phyloP scores from a whole-genome alignment of 1,140 invertebrate species.

The Fopius arisanus region DNA sequence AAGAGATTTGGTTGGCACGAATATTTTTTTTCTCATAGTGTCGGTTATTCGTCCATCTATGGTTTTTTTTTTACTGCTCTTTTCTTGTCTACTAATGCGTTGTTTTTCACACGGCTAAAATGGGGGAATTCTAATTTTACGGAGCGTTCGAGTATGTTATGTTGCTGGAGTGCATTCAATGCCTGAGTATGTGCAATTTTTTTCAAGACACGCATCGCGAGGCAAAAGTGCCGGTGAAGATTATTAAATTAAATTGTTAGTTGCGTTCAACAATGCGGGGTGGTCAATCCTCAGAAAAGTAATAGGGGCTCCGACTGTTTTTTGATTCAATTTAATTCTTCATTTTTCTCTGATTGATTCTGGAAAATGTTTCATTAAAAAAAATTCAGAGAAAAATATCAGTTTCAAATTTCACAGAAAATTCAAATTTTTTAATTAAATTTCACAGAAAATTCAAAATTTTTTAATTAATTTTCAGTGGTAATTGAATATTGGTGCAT shows the following conservation, averaged over 20 bases:
- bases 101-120: background rate
- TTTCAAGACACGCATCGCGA: background rate
- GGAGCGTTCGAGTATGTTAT: background rate
- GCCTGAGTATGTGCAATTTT: background rate
- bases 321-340: too few species aligned
- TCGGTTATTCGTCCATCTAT: background rate
- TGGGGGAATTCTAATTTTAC: slow-evolving; percentile 6
- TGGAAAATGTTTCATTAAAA: too few species aligned
- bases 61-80: background rate
- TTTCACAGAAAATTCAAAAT: too few species aligned
- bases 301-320: background rate
- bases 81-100: background rate
- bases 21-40: too few species aligned
- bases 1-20: too few species aligned
- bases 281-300: background rate
- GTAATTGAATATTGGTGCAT: too few species aligned
- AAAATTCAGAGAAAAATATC: too few species aligned
- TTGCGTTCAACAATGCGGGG: background rate
- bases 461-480: too few species aligned
- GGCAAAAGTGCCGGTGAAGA: slow-evolving; percentile 6
- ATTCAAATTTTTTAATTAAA: too few species aligned
- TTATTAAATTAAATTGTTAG: background rate
- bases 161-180: background rate
- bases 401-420: too few species aligned
- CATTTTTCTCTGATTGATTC: too few species aligned